Conservation (phyloP, 2,797 vertebrate species). For the Tamandua tetradactyla region DNA sequence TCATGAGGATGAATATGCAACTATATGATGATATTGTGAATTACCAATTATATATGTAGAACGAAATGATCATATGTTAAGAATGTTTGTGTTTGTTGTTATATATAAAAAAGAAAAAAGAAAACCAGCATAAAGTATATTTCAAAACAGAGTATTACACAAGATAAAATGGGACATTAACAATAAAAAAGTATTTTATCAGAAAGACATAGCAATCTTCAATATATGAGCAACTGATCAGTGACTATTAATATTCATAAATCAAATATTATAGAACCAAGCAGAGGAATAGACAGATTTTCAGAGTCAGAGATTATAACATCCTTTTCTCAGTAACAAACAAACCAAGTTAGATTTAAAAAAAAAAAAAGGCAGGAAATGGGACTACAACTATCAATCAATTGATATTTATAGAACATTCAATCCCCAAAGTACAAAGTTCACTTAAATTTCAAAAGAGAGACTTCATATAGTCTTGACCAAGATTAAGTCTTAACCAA, state of each 20-base stretch:
- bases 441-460: constrained; percentile 2
- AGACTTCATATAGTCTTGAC: neutral
- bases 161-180: neutral
- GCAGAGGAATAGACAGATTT: neutral
- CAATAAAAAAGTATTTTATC: neutral
- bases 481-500: neutral
- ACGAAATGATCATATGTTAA: too few species aligned
- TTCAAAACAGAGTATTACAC: neutral
- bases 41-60: too few species aligned
- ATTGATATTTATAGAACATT: neutral
- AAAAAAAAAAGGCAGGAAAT: neutral
- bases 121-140: too few species aligned
- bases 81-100: too few species aligned
- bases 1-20: too few species aligned
- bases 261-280: neutral
- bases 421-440: neutral
- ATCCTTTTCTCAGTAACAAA: neutral
- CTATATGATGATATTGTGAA: too few species aligned
- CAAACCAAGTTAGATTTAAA: neutral
- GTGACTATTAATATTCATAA: constrained; percentile 17
- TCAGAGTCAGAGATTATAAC: neutral
- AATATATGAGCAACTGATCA: neutral
- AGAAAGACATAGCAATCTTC: neutral
- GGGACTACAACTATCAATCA: neutral
- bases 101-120: too few species aligned